Evolutionary conservation across 2,888 invertebrate genomes (phyloP).

Genomic region (Sminthurinus aureus): DNA sequence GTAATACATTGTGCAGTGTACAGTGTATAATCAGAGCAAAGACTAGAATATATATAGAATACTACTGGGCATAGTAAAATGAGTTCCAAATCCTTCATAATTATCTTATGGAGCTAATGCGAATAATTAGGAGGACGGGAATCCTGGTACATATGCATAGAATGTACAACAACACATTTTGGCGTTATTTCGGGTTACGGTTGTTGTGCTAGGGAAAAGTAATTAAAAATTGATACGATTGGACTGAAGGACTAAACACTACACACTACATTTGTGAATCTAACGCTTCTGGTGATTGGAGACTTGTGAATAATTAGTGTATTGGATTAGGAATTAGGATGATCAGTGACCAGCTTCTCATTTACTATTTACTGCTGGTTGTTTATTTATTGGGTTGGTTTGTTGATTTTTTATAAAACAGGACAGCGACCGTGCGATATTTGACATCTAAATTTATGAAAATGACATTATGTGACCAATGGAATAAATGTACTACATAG

Average conservation of each 20-base stretch:
- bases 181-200: too few species aligned
- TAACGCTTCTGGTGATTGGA: background rate
- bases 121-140: conserved; percentile 4
- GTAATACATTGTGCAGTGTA: too few species aligned
- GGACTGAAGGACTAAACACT: conserved; percentile 37
- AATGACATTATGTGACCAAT: background rate
- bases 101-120: conserved; percentile 29
- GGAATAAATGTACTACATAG: background rate
- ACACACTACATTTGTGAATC: background rate
- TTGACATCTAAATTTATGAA: too few species aligned
- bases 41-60: background rate
- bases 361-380: too few species aligned
- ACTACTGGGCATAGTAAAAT: background rate
- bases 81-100: background rate
- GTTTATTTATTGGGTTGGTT: too few species aligned
- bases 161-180: background rate
- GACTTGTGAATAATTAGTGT: conserved; percentile 28
- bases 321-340: too few species aligned
- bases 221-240: conserved; percentile 46
- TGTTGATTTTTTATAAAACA: too few species aligned
- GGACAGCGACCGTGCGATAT: too few species aligned
- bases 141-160: background rate
- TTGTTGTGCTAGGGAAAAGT: conserved; percentile 24
- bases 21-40: background rate
- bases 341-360: too few species aligned